Evolutionary conservation across 2,797 vertebrate species (phyloP), one percentile per base, ranked within the genome.

Genomic region (Poecilia picta): DNA sequence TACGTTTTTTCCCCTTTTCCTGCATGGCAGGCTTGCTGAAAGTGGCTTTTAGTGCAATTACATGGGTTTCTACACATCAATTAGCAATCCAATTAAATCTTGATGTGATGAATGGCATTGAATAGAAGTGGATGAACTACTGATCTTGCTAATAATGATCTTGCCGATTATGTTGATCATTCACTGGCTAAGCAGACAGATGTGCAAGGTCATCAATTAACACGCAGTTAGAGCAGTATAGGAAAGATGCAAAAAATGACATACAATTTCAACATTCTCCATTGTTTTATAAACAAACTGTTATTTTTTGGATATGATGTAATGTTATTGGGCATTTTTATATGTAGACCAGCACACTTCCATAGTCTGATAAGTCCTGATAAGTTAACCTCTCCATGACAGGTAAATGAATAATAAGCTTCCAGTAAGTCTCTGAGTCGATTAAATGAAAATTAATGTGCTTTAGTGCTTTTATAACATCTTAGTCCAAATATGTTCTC

Each of bases 51-150:
- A 95, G 94, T 92, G 93, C 94, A 95, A 94, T 95, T 95, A 94
- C 94, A 94, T 93, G 91, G 91, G 90, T 94, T 95, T 95, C 94
- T 94, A 94, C 93, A 95, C 95, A 95, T 95, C 94, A 95, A 95
- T 95, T 96, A 95, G 92, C 93, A 93, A 93, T 94, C 91, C 93
- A 95, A 96, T 95, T 95, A 96, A 91, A 93, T 87, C 91, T 78
- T 88, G 93, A 94, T 94, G 92, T 96, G 94, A 96, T 95, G 94
- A 95, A 96, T 96, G 89, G 94, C 80, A 25, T 83, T 81, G 93
- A 90, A 92, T 87, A 79, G 88, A 80, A 91, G 92, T 83, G 84
- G 88, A 90, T 82, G 91, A 93, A 90, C 88, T 88, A 88, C 89
- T 93, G 94, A 94, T 95, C 91, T 94, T 77, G 72, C 90, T 95